phyloP scores from a whole-genome alignment of 2,113 vertebrate genomes.

The Ictalurus punctatus region DNA sequence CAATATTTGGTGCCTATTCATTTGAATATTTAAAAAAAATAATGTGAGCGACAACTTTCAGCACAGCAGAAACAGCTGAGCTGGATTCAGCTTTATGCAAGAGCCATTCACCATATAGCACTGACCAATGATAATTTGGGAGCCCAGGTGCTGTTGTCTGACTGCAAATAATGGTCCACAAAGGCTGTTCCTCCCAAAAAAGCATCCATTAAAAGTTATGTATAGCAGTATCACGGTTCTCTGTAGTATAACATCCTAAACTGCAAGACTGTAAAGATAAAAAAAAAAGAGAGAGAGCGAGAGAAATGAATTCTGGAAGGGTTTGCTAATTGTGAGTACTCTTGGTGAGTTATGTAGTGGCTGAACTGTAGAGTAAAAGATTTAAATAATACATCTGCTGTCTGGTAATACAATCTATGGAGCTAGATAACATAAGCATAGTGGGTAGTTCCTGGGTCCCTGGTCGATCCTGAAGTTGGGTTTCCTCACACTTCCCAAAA shows the following conservation, averaged over 20 bases:
- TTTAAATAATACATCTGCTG: not conserved
- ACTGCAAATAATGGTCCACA: not conserved
- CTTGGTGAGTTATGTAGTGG: not conserved
- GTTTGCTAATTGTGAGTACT: not conserved
- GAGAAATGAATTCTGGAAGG: not conserved
- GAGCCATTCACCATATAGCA: not conserved
- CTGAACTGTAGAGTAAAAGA: not conserved
- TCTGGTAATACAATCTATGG: no score
- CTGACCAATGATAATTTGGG: not conserved
- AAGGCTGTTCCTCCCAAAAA: not conserved
- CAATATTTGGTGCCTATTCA: not conserved
- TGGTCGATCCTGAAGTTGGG: not conserved
- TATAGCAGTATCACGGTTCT: not conserved
- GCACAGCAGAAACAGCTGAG: not conserved
- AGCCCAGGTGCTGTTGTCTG: not conserved
- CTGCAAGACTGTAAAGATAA: not conserved
- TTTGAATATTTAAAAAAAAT: not conserved
- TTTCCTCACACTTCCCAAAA: not conserved
- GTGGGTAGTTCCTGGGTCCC: not conserved
- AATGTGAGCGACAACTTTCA: not conserved
- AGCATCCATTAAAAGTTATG: not conserved
- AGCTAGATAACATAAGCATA: no score
- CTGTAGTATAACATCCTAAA: not conserved
- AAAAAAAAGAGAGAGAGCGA: not conserved
- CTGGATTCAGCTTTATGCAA: not conserved